A percentile compares a stretch with the other conserved stretches of the same genome.
Conservation (phyloP, 2,888 invertebrate species). For the Brenthis hecate region DNA sequence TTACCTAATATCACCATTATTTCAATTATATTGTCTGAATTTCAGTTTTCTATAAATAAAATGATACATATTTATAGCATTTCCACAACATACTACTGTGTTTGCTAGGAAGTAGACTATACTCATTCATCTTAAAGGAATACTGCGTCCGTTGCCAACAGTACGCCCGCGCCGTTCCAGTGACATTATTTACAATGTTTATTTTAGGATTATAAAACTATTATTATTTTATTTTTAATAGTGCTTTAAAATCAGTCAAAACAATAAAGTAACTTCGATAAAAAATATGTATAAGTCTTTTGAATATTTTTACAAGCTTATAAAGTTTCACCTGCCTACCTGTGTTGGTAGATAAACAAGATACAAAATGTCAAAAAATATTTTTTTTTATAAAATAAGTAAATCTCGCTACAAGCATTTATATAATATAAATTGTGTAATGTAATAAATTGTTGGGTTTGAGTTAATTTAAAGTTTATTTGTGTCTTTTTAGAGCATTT, state of each 20-base stretch:
- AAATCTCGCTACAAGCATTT: too few species aligned
- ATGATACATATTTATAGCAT: slow-evolving; percentile 6
- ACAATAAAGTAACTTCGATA: too few species aligned
- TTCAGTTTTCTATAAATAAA: neutral
- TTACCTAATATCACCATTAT: neutral
- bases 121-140: slow-evolving; percentile 11
- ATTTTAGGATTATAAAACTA: neutral
- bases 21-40: neutral
- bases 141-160: slow-evolving; percentile 21
- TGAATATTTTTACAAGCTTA: too few species aligned
- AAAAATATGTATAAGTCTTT: too few species aligned
- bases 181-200: slow-evolving; percentile 22
- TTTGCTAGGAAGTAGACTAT: slow-evolving; percentile 13
- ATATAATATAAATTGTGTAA: too few species aligned
- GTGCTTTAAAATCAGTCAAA: neutral
- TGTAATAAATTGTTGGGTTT: too few species aligned
- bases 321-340: too few species aligned
- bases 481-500: too few species aligned
- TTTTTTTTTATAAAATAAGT: too few species aligned
- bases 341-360: too few species aligned
- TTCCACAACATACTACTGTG: slow-evolving; percentile 14
- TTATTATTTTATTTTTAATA: neutral
- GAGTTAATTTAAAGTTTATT: too few species aligned
- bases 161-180: slow-evolving; percentile 17
- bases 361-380: too few species aligned